A percentile compares a stretch with the other conserved stretches of the same genome.
Conservation (phyloP, 2,797 vertebrate species). For the Myiothlypis coronata region DNA sequence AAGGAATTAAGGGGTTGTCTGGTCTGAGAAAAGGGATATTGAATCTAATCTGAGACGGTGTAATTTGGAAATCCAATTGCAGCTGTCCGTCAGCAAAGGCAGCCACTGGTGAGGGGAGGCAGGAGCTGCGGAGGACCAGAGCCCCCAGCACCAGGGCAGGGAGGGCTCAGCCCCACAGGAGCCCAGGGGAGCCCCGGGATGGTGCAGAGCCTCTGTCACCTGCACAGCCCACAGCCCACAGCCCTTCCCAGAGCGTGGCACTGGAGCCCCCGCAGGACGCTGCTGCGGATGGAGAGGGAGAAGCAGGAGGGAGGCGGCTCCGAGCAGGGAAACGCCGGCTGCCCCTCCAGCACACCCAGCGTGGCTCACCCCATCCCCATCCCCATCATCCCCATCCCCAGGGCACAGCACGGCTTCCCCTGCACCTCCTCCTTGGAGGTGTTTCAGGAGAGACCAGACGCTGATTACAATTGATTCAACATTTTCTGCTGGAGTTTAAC, state of each 20-base stretch:
- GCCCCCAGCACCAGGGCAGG: background rate
- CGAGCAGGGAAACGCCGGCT: rapidly evolving
- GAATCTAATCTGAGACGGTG: background rate
- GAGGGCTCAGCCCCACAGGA: background rate
- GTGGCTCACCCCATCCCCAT: rapidly evolving
- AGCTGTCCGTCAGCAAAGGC: background rate
- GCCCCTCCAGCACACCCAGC: background rate
- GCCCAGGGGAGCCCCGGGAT: background rate
- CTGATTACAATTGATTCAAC: background rate
- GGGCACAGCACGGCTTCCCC: background rate
- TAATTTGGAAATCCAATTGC: constrained; percentile 48
- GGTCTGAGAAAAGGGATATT: constrained; percentile 13
- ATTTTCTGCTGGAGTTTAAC: background rate
- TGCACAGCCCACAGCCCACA: too few species aligned
- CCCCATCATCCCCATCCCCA: too few species aligned
- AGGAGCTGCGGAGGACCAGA: rapidly evolving
- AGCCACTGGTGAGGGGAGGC: background rate
- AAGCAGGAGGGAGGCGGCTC: background rate
- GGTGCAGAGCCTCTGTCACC: background rate
- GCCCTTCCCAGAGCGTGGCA: background rate
- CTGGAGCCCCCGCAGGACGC: rapidly evolving
- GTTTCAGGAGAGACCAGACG: background rate
- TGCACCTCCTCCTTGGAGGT: background rate
- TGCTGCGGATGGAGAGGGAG: background rate
- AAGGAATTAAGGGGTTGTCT: constrained; percentile 32